These are phyloP conservation scores for Tachuris rubrigastra DNA, from an alignment of 2,113 vertebrate genomes.

Conservation along the genomic window DNA sequence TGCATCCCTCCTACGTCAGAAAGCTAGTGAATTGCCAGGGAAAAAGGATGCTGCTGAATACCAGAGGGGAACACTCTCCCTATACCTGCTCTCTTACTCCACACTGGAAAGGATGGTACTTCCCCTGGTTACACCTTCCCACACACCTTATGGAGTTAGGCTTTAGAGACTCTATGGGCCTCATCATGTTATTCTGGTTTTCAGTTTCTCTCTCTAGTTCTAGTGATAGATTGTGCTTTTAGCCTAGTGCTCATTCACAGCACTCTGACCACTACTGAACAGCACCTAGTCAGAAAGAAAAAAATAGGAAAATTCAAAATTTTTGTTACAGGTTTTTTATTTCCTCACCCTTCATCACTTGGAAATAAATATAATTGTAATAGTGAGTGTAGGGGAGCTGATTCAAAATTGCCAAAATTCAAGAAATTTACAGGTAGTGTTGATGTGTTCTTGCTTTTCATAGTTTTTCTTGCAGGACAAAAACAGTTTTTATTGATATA, in stretches of 20 bases:
- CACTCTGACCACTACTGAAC: background rate
- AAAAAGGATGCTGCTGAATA: background rate
- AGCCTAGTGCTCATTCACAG: background rate
- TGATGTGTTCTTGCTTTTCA: background rate
- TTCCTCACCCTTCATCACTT: background rate
- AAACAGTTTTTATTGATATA: background rate
- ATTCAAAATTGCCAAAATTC: background rate
- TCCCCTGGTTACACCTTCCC: background rate
- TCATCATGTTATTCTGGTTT: background rate
- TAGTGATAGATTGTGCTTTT: background rate
- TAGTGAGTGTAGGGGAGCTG: background rate
- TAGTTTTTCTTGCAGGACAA: background rate
- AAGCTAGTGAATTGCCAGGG: background rate
- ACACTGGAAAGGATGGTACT: background rate
- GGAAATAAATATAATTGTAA: background rate
- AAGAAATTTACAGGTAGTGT: background rate
- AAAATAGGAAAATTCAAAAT: background rate
- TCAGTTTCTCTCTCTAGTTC: background rate
- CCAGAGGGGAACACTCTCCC: background rate
- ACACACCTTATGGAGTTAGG: background rate
- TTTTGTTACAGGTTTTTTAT: background rate
- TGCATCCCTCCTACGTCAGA: background rate
- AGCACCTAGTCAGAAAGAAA: background rate
- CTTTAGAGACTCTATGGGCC: background rate
- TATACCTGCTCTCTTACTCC: fast-evolving